Evolutionary conservation across 2,888 invertebrate species (phyloP), one percentile per base, ranked within the genome.

Genomic region (Caenorhabditis sp.): DNA sequence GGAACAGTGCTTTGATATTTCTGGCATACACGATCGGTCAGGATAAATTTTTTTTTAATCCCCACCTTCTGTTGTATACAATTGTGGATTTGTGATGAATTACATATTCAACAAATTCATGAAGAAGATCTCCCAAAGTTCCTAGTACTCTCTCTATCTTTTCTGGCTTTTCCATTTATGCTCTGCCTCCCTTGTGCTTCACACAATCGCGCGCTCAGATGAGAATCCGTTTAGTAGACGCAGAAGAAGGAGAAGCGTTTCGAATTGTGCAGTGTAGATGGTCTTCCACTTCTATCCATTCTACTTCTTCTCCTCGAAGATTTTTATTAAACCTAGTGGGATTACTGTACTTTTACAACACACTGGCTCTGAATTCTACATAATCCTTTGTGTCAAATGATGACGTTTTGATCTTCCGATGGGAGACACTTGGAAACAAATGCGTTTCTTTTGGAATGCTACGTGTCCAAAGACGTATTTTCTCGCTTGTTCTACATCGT

Each of bases 151-250:
- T 35, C 8, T 45, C 26, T 20, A 7, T 35, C 4, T 37, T 22
- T 22, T 30, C 37, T 30, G 53, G n/a, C 35, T 48, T 27, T 43
- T 53, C 48, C 56, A 48, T 24, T 43, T 46, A 22, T 41, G 39
- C 30, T 24, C 56, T 56, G 46, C 26, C 17, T 15, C n/a, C n/a
- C n/a, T n/a, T n/a, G n/a, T n/a, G n/a, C n/a, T n/a, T 2, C 48
- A 35, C 66, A 70, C 65, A 66, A 56, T 56, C 41, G 41, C 66
- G 48, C n/a, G n/a, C 70, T 53, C 66, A 41, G 68, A 70, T 70
- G 59, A 61, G 59, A 70, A 70, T 70, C 52, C 70, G 59, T 70
- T 70, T 70, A 70, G 70, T 46, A 41, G 26, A 24, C 26, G 30
- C 8, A 35, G 26, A 8, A 39, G 37, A 35, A 20, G 43, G 26